These are phyloP conservation scores for Frieseomelitta varia DNA, from an alignment of 1,140 invertebrate genomes.

Conservation along the genomic window DNA sequence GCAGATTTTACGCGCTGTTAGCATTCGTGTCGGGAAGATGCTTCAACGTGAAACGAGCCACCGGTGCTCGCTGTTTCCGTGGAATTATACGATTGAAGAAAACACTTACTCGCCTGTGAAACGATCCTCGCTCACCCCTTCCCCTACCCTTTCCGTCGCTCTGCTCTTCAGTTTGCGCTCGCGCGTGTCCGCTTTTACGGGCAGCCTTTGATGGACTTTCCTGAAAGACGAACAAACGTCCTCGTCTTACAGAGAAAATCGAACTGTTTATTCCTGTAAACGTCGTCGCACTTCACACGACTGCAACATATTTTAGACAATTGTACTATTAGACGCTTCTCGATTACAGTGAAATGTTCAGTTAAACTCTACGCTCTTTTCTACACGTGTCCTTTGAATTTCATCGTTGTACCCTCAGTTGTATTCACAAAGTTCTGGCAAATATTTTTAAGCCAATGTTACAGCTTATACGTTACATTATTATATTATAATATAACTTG, in stretches of 20 bases:
- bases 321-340: too few species aligned
- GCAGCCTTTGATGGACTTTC: neutral
- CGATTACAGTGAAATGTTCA: too few species aligned
- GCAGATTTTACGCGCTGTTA: conserved; percentile 18
- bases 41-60: neutral
- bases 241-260: neutral
- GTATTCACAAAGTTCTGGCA: too few species aligned
- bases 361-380: too few species aligned
- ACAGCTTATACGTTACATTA: too few species aligned
- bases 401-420: too few species aligned
- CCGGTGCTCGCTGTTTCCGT: conserved; percentile 7
- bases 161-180: neutral
- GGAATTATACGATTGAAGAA: conserved; percentile 24
- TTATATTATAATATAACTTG: too few species aligned
- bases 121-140: neutral
- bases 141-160: too few species aligned
- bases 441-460: too few species aligned
- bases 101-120: conserved; percentile 21
- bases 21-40: neutral
- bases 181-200: conserved; percentile 1
- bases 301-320: neutral
- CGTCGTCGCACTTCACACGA: neutral
- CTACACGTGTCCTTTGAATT: too few species aligned
- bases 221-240: neutral
- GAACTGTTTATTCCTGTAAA: neutral